A percentile compares a stretch with the other conserved stretches of the same genome.
These are phyloP conservation scores for Caenorhabditis angaria DNA, from an alignment of 2,888 invertebrate species.

Conservation along the genomic window DNA sequence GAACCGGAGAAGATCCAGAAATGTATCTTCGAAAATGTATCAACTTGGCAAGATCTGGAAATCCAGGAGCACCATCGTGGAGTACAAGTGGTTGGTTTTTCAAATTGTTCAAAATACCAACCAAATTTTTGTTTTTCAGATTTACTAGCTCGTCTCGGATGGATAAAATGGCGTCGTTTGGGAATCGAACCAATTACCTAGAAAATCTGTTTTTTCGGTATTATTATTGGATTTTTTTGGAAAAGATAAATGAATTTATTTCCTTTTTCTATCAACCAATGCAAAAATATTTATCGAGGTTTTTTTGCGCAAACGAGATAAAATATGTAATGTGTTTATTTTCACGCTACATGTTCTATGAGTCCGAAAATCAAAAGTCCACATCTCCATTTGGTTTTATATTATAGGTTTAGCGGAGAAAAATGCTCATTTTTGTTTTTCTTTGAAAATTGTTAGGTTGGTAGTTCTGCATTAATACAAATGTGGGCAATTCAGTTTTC, in stretches of 20 bases:
- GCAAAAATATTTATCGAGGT: background rate
- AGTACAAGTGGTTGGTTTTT: constrained; percentile 67
- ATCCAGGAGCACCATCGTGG: constrained; percentile 63
- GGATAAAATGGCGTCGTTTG: constrained; percentile 99
- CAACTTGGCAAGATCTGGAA: constrained; percentile 51
- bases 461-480: no score
- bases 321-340: no score
- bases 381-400: background rate
- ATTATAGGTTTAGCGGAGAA: background rate
- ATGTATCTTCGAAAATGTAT: constrained; percentile 59
- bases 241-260: background rate
- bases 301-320: background rate
- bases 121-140: constrained; percentile 78
- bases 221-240: background rate
- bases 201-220: background rate
- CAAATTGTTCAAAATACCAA: background rate
- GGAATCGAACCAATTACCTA: constrained; percentile 78
- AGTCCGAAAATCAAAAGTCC: background rate
- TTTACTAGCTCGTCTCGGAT: constrained; percentile 91
- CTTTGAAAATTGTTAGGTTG: background rate
- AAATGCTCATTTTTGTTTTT: background rate
- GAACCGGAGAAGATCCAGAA: constrained; percentile 55
- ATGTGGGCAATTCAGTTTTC: no score
- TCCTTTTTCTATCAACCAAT: background rate
- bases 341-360: background rate